phyloP scores from a whole-genome alignment of 2,888 invertebrate genomes.

The Acronicta leporina region DNA sequence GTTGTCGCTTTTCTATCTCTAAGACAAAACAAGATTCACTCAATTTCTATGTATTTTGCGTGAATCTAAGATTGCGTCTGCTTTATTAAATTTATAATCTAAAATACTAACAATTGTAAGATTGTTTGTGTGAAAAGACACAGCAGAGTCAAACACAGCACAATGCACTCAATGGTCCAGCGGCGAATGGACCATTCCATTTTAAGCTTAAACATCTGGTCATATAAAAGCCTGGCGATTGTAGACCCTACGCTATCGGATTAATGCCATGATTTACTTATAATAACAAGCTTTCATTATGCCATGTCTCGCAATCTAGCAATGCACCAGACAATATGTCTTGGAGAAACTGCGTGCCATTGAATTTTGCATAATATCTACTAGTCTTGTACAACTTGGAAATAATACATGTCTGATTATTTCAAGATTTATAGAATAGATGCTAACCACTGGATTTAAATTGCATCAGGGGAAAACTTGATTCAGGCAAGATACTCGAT shows the following conservation, averaged over 20 bases:
- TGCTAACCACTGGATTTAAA: too few relatives aligned
- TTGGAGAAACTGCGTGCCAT: conserved; percentile 67
- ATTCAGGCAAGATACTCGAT: too few relatives aligned
- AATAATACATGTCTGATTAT: conserved; percentile 19
- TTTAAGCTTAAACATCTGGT: conserved; percentile 20
- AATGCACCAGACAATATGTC: conserved; percentile 64
- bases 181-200: conserved; percentile 37
- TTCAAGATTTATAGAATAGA: background rate
- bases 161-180: conserved; percentile 22
- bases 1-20: too few relatives aligned
- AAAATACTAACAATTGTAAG: background rate
- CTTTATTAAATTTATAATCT: too few relatives aligned
- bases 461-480: too few relatives aligned
- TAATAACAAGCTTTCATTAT: conserved; percentile 15
- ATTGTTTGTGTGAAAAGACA: conserved; percentile 6
- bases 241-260: conserved; percentile 4
- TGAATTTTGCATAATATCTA: conserved; percentile 60
- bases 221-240: conserved; percentile 7
- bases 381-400: conserved; percentile 24
- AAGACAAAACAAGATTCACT: too few relatives aligned
- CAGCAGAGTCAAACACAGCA: conserved; percentile 12
- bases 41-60: too few relatives aligned
- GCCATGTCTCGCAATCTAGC: conserved; percentile 42
- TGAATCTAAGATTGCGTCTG: too few relatives aligned
- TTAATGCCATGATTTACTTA: conserved; percentile 10